Evolutionary conservation across 1,140 invertebrate species (phyloP).

Genomic region (Condylostylus longicornis): DNA sequence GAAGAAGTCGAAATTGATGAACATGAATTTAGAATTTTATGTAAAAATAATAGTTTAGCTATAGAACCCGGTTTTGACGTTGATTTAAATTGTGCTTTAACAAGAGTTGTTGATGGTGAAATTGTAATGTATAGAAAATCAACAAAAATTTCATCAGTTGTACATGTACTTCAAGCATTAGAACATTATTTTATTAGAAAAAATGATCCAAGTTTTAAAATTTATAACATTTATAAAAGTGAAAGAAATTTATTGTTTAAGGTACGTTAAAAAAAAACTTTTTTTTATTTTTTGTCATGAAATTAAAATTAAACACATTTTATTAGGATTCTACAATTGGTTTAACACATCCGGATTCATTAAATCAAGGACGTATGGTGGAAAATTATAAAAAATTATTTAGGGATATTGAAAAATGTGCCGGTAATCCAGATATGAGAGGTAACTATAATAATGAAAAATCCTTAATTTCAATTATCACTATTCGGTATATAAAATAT

Average conservation of each 20-base stretch:
- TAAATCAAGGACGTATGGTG: conserved; percentile 13
- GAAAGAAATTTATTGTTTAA: conserved; percentile 39
- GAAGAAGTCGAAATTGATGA: conserved; percentile 16
- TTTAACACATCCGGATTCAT: conserved; percentile 28
- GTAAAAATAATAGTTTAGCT: too few species aligned
- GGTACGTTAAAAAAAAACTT: too few species aligned
- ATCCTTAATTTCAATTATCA: too few species aligned
- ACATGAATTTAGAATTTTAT: conserved; percentile 35
- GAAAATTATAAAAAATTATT: conserved; percentile 30
- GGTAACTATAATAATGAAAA: too few species aligned
- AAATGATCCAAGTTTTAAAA: conserved; percentile 25
- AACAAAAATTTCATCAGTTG: neutral
- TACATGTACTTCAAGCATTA: conserved; percentile 34
- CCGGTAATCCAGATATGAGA: too few species aligned
- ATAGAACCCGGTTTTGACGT: conserved; percentile 40
- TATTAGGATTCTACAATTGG: conserved; percentile 39
- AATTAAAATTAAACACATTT: too few species aligned
- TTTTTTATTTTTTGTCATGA: too few species aligned
- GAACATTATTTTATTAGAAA: conserved; percentile 38
- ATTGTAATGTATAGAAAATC: conserved; percentile 30
- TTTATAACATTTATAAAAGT: conserved; percentile 36
- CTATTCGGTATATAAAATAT: too few species aligned
- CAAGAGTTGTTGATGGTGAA: conserved; percentile 42
- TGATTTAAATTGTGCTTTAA: conserved; percentile 39
- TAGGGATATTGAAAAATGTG: conserved; percentile 25